Evolutionary conservation across 2,113 vertebrate species (phyloP), one percentile per base, ranked within the genome.

Genomic region (Platichthys flesus): DNA sequence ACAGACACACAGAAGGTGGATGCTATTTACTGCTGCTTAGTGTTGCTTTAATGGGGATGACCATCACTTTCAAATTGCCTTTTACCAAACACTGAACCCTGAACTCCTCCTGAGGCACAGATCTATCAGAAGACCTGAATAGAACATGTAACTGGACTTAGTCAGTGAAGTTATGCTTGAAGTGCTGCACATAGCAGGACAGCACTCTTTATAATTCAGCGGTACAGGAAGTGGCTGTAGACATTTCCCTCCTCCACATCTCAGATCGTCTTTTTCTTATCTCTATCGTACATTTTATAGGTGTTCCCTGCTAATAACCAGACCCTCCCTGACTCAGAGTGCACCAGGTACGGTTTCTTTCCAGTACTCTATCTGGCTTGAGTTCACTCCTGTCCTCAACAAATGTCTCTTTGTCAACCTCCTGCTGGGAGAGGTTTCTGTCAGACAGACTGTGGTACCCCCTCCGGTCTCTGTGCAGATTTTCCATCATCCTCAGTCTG

Each of bases 391-490:
- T 35, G 63, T 71, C 76, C 42, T 37, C 47, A 52, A n/a, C 35
- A 40, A 68, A 52, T 78, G 75, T 56, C 68, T 67, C 51, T 26
- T 24, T 55, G 81, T 75, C 78, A 76, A 1, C 47, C 75, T 67
- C 8, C 82, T 51, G 74, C 82, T 74, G 74, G 6, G 83, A 83
- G 40, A 62, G 54, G 72, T 24, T 69, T 88, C 70, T 56, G 45
- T 75, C 73, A 69, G 82, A 75, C 63, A 79, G 67, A 74, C 62
- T 79, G 16, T 49, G 73, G 45, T 3, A 4, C 60, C 60, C 66
- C 69, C 74, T 0, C 1, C 12, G 42, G 71, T 62, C 35, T 78
- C 71, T 35, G 68, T 31, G 31, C 55, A 78, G 56, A 35, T 76
- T 82, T 76, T 58, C 65, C 68, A 71, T 65, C 52, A 20, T 71